Percentiles rank a stretch among this genome's conserved stretches.
Conservation (phyloP, 2,113 vertebrate species). For the Gambusia affinis region DNA sequence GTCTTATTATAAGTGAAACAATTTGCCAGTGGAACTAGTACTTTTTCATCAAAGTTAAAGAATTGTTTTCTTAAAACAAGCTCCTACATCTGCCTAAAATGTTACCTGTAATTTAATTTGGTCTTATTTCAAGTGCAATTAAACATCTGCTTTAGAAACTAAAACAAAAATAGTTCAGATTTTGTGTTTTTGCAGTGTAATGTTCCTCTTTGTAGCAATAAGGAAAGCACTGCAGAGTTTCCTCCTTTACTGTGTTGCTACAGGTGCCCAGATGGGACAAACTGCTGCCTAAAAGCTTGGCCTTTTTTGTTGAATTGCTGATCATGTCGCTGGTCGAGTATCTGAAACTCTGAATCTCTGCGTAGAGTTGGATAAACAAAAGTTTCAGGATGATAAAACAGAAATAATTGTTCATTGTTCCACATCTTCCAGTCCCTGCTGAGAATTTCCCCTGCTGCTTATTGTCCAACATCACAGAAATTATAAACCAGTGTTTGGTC, state of each 20-base stretch:
- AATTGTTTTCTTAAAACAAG: no score
- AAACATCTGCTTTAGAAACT: no score
- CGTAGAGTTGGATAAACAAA: background rate
- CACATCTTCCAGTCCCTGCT: slow-evolving; percentile 18
- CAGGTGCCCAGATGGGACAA: background rate
- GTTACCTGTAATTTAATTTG: no score
- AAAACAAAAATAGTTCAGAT: no score
- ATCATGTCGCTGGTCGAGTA: background rate
- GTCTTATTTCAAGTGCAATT: no score
- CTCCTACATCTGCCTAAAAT: no score
- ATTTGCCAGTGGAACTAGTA: no score
- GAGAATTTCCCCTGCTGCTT: slow-evolving; percentile 30
- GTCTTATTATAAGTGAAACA: no score
- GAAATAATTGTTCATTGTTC: background rate
- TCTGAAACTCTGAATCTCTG: background rate
- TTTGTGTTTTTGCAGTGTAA: no score
- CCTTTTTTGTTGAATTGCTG: background rate
- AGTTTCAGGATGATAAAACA: slow-evolving; percentile 11
- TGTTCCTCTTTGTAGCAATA: background rate
- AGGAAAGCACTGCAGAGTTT: background rate
- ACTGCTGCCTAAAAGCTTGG: background rate
- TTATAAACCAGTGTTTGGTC: slow-evolving; percentile 48
- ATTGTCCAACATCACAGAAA: slow-evolving; percentile 37
- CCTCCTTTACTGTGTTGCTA: background rate
- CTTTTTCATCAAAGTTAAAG: no score